Evolutionary conservation across 2,113 vertebrate species (phyloP).

Genomic region (Vidua chalybeata): DNA sequence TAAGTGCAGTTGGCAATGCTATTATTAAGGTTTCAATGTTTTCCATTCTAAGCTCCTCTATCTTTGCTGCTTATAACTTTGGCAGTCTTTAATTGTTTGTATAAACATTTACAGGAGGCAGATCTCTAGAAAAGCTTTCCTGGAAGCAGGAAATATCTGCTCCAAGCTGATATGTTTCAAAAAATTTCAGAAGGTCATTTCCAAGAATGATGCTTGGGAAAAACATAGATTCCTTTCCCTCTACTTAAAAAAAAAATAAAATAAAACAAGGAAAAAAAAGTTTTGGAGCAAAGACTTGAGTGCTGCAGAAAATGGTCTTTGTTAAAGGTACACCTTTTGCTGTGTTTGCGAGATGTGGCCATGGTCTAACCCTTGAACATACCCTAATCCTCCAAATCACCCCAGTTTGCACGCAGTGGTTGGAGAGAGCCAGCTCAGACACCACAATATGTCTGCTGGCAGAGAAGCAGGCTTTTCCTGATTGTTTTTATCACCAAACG

Average conservation of each 20-base stretch:
- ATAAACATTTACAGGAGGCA: slow-evolving; percentile 28
- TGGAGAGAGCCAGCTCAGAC: neutral
- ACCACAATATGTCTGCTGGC: neutral
- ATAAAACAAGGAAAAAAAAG: neutral
- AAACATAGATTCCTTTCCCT: neutral
- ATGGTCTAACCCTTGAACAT: neutral
- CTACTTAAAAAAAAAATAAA: neutral
- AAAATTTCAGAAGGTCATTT: slow-evolving; percentile 17
- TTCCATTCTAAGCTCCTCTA: neutral
- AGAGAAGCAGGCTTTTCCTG: neutral
- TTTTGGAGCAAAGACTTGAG: neutral
- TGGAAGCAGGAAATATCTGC: slow-evolving; percentile 52
- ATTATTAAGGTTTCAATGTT: neutral
- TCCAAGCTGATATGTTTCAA: slow-evolving; percentile 17
- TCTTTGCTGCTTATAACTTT: neutral
- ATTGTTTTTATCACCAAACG: neutral
- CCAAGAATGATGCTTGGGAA: neutral
- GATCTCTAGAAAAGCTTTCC: slow-evolving; percentile 45
- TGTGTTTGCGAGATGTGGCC: neutral
- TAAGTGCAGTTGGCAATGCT: neutral
- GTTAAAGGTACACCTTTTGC: neutral
- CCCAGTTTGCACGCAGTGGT: rapidly evolving
- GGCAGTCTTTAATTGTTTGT: neutral
- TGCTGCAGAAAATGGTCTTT: neutral
- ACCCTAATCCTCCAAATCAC: neutral